Conservation (phyloP, 2,888 invertebrate species). For the Lochmaea crataegi region DNA sequence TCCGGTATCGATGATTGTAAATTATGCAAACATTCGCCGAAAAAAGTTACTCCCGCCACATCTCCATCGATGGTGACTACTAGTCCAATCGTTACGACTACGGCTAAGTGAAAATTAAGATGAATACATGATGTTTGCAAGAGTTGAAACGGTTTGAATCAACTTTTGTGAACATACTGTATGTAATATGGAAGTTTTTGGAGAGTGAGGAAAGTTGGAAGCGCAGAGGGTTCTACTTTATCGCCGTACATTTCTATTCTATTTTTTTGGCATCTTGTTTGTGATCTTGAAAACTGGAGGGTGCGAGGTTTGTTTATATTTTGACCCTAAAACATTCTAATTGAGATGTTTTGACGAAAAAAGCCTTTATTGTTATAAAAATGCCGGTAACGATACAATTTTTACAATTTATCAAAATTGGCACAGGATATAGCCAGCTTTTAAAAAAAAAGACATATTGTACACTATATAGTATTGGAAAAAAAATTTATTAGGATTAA, state of each 20-base stretch:
- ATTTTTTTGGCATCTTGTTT: too few relatives aligned
- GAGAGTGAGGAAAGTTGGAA: neutral
- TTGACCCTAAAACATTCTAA: too few relatives aligned
- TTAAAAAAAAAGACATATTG: neutral
- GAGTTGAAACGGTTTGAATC: neutral
- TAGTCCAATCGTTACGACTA: neutral
- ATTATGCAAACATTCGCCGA: constrained; percentile 47
- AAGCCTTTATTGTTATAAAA: too few relatives aligned
- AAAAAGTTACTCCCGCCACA: constrained; percentile 17
- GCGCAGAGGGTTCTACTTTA: too few relatives aligned
- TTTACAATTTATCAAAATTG: neutral
- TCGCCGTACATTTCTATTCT: too few relatives aligned
- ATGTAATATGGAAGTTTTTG: neutral
- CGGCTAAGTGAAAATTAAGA: neutral
- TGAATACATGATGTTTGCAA: neutral
- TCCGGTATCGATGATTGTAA: constrained; percentile 50
- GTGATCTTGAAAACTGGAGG: too few relatives aligned
- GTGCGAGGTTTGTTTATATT: too few relatives aligned
- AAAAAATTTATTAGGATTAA: neutral
- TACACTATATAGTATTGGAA: neutral
- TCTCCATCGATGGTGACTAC: constrained; percentile 10
- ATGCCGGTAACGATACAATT: too few relatives aligned
- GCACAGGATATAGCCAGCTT: too few relatives aligned
- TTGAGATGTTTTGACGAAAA: too few relatives aligned
- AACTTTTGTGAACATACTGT: neutral